Percentiles rank a stretch among this genome's conserved stretches.
Evolutionary conservation across 2,888 invertebrate species (phyloP).

Genomic region (Baronia brevicornis): DNA sequence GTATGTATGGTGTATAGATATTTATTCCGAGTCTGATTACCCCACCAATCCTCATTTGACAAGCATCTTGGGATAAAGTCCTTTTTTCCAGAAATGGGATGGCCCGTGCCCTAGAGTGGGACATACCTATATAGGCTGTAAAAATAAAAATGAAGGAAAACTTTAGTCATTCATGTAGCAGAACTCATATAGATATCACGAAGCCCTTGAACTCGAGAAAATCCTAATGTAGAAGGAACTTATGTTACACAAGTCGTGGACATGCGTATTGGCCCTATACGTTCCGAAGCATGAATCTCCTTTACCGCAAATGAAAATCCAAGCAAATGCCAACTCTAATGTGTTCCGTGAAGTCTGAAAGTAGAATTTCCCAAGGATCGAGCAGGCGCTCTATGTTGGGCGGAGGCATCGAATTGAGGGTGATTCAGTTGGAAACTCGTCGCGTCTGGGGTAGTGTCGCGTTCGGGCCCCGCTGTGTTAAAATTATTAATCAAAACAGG

Average conservation of each 20-base stretch:
- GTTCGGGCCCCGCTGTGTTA: slow-evolving; percentile 48
- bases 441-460: slow-evolving; percentile 60
- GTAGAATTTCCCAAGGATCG: slow-evolving; percentile 31
- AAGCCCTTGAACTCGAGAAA: slow-evolving; percentile 73
- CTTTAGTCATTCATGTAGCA: no score
- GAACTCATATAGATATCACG: slow-evolving; percentile 57
- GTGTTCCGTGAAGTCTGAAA: slow-evolving; percentile 26
- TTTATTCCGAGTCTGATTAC: no score
- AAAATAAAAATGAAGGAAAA: no score
- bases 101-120: no score
- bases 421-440: slow-evolving; percentile 70
- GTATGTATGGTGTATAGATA: no score
- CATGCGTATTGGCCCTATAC: slow-evolving; percentile 73
- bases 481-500: slow-evolving; percentile 58
- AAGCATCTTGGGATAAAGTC: no score
- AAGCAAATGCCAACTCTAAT: slow-evolving; percentile 36
- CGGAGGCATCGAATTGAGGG: slow-evolving; percentile 70
- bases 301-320: slow-evolving; percentile 40
- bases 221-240: slow-evolving; percentile 69
- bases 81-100: no score
- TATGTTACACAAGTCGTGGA: slow-evolving; percentile 63
- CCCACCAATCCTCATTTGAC: no score
- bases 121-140: no score
- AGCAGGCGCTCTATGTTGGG: slow-evolving; percentile 73
- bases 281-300: slow-evolving; percentile 66